Conservation (phyloP, 2,113 vertebrate genomes). For the Acrocephalus arundinaceus region DNA sequence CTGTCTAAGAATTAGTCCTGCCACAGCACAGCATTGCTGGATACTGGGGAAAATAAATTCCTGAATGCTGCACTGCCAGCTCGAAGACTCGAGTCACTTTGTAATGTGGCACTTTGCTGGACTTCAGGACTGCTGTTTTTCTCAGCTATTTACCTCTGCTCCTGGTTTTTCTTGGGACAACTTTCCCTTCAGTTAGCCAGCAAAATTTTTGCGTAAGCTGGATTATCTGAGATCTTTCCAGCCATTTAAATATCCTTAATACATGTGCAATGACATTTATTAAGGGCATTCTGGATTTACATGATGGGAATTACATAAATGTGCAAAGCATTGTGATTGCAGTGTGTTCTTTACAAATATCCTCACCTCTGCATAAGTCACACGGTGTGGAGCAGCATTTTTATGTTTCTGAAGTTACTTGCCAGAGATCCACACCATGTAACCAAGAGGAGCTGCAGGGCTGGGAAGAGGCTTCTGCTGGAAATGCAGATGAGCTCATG, state of each 20-base stretch:
- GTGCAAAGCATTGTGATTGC: background rate
- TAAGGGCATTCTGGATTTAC: background rate
- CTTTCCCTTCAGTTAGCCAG: background rate
- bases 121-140: background rate
- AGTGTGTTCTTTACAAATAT: background rate
- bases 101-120: background rate
- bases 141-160: background rate
- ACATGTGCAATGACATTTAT: background rate
- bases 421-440: background rate
- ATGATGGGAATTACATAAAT: background rate
- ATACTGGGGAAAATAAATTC: background rate
- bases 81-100: background rate
- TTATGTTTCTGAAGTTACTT: background rate
- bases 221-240: background rate
- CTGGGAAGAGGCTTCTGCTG: background rate
- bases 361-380: background rate
- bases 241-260: background rate
- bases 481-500: background rate
- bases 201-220: background rate
- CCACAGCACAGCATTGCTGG: background rate
- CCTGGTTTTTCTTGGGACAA: background rate
- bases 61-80: background rate
- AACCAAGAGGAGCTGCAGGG: background rate
- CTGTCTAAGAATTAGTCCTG: background rate
- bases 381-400: background rate